These are phyloP conservation scores for Anthonomus grandis DNA, from an alignment of 1,140 invertebrate genomes.

Conservation along the genomic window DNA sequence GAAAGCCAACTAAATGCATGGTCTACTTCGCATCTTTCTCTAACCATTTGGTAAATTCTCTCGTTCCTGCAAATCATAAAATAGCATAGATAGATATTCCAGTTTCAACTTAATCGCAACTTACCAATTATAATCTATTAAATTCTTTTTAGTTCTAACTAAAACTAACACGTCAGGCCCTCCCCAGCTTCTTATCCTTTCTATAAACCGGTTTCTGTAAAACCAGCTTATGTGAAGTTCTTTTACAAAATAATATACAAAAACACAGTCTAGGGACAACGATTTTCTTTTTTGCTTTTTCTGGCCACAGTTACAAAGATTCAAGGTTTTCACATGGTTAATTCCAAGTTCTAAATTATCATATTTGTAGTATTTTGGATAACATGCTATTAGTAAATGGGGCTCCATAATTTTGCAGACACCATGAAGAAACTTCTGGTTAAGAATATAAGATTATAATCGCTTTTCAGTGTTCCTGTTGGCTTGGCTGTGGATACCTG, in stretches of 20 bases:
- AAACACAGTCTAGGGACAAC: conserved; percentile 30
- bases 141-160: conserved; percentile 55
- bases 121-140: conserved; percentile 67
- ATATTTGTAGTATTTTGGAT: conserved; percentile 10
- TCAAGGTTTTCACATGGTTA: not conserved
- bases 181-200: conserved; percentile 2
- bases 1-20: conserved; percentile 90
- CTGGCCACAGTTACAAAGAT: not conserved
- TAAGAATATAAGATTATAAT: no score
- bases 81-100: no score
- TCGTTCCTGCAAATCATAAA: conserved; percentile 35
- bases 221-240: conserved; percentile 30
- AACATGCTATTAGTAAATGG: no score
- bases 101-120: conserved; percentile 25
- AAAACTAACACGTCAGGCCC: conserved; percentile 44
- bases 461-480: no score
- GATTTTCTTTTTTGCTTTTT: not conserved
- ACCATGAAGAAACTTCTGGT: no score
- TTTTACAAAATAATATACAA: conserved; percentile 36
- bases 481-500: no score
- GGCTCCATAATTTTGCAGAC: no score
- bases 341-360: conserved; percentile 5
- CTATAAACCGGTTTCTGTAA: conserved; percentile 31
- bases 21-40: conserved; percentile 73
- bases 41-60: conserved; percentile 44